A percentile compares a stretch with the other conserved stretches of the same genome.
phyloP scores from a whole-genome alignment of 2,113 vertebrate genomes.

The Cathartes aura region DNA sequence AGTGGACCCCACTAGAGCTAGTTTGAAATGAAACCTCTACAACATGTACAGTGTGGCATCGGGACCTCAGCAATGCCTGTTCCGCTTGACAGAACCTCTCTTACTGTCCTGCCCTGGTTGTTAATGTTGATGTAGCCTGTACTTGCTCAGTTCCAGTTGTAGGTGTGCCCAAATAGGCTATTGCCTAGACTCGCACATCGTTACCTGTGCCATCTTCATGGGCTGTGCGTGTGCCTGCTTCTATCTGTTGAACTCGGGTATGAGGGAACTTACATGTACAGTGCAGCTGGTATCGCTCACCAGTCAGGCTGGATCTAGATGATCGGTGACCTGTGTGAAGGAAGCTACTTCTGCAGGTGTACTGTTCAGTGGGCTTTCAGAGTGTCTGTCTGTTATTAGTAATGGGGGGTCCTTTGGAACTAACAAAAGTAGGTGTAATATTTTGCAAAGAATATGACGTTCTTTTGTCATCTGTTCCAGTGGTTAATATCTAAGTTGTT shows the following conservation, averaged over 20 bases:
- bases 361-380: neutral
- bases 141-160: neutral
- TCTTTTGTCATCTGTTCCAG: neutral
- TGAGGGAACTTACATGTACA: neutral
- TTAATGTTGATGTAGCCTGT: neutral
- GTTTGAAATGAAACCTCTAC: neutral
- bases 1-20: neutral
- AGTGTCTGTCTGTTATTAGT: neutral
- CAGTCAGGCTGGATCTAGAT: neutral
- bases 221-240: neutral
- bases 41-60: fast-evolving
- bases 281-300: neutral
- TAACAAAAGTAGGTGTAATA: neutral
- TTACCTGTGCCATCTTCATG: neutral
- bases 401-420: neutral
- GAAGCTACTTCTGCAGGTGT: neutral
- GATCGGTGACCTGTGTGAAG: fast-evolving
- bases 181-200: no score
- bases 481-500: neutral
- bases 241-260: neutral
- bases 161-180: neutral
- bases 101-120: neutral
- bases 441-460: neutral
- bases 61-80: neutral
- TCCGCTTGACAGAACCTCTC: neutral